Evolutionary conservation across 1,140 invertebrate genomes (phyloP), one percentile per base, ranked within the genome.

Genomic region (Adelges cooleyi): DNA sequence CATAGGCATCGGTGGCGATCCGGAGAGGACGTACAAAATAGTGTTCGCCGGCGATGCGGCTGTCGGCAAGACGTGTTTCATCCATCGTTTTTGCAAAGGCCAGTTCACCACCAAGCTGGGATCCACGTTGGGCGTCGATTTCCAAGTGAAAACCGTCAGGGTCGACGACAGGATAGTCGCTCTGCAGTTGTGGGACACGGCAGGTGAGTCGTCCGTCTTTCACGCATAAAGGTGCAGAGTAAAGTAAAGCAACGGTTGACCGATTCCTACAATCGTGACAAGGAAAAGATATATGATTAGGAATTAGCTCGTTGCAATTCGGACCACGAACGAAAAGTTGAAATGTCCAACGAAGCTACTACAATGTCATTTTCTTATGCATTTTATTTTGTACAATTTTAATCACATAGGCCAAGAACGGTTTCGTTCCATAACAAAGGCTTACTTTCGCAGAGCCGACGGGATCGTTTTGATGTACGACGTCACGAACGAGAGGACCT

Each of bases 401-500:
- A n/a, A n/a, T n/a, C n/a, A n/a, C n/a, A 51, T 67, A 81, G 84
- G 75, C 11, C 76, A 78, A 68, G 76, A 78, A 66, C 66, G 76
- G 51, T 86, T 84, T 73, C 77, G 84, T 25, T 81, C 80, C 49
- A 81, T 86, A 40, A 86, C 84, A 1, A 83, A 83, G 69, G 81
- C 83, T 59, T 86, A 86, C 71, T 86, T 85, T 72, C 75, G 84
- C 5, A 79, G 84, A 71, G 82, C 84, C 10, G 84, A 86, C 72
- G 84, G 83, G 18, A 81, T 86, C 1, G 74, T 86, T 65, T 70
- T 86, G 8, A 76, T 86, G 72, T 86, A 85, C 73, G 84, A 85
- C 71, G 78, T 83, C 13, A 84, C 81, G n/a, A 81, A 78, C 42
- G 82, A 85, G 70, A 71, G 75, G 46, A 81, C 81, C 5, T 86